Base-by-base conservation (phyloP, 2,888 invertebrate species). In the Drosophila mettleri region DNA sequence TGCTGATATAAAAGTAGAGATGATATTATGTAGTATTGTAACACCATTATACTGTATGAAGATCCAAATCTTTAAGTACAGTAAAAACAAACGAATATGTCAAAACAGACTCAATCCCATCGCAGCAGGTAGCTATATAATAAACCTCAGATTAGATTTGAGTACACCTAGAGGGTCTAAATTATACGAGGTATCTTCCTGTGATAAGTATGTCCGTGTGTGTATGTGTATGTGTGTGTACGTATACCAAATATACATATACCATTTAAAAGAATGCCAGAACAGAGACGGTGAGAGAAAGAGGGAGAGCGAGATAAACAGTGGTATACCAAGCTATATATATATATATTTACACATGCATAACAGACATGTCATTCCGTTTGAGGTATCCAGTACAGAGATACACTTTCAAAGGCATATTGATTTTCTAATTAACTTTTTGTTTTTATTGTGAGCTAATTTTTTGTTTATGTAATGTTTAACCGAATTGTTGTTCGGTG, bases 401-500 rank as follows among this genome's bases (percentile, higher is more conserved):
- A 46, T 24, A 66, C 48, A 38, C 41, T 45, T 22, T 69, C 48
- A 68, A 83, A 79, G 57, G 70, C 74, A 45, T 55, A 53, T 55
- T 61, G 53, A 62, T 76, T 78, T 78, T 69, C 66, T 66, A 70
- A 82, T 62, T 70, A 72, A 83, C 68, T 83, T 88, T 81, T 86
- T 63, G 67, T 83, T 71, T 78, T 88, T 82, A 88, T 86, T 80
- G 77, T 88, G 66, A 81, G 71, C 69, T 81, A 67, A 69, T 81
- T 73, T 62, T 81, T 73, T 62, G 46, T 78, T 48, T 33, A 29
- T 45, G 45, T 45, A 45, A 74, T 73, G 54, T 63, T 62, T 52
- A 63, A 79, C 82, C 89, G 89, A 83, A 73, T 59, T 69, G 31
- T 61, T 39, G 7, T 88, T 83, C 82, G 82, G 89, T 83, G 88